phyloP scores from a whole-genome alignment of 2,113 vertebrate genomes.

The Corythaeola cristata region DNA sequence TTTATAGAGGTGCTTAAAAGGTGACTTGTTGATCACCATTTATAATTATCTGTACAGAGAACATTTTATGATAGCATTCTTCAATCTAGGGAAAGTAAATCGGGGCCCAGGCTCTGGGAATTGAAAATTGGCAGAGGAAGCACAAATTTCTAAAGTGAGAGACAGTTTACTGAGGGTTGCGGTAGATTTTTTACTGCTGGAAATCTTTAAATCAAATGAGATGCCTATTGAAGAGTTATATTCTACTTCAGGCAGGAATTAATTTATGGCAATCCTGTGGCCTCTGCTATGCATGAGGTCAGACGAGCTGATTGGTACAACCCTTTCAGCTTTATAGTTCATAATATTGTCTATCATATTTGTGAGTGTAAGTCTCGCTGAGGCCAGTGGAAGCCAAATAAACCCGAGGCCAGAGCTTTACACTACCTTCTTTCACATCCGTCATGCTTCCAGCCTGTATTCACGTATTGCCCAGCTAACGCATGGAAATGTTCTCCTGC shows the following conservation, averaged over 20 bases:
- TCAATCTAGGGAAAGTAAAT: not conserved
- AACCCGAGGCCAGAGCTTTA: not conserved
- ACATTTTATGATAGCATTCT: not conserved
- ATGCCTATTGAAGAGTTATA: conserved; percentile 26
- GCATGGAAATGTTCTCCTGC: not conserved
- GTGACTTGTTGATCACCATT: not conserved
- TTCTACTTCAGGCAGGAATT: not conserved
- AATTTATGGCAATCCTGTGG: not conserved
- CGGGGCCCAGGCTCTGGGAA: not conserved
- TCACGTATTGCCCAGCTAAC: not conserved
- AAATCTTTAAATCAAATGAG: conserved; percentile 50
- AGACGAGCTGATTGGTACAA: not conserved
- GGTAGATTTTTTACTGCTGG: conserved; percentile 17
- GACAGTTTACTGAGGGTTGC: not conserved
- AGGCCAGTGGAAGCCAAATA: not conserved
- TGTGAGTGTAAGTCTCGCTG: not conserved
- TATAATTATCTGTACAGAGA: not conserved
- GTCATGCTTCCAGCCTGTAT: not conserved
- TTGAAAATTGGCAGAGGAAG: not conserved
- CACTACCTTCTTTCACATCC: not conserved
- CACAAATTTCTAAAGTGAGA: not conserved
- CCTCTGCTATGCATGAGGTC: not conserved
- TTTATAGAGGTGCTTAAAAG: conserved; percentile 40
- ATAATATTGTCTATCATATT: not conserved
- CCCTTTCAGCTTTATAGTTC: not conserved